A percentile compares a stretch with the other conserved stretches of the same genome.
Conservation (phyloP, 2,113 vertebrate genomes). For the Ctenomys sociabilis region DNA sequence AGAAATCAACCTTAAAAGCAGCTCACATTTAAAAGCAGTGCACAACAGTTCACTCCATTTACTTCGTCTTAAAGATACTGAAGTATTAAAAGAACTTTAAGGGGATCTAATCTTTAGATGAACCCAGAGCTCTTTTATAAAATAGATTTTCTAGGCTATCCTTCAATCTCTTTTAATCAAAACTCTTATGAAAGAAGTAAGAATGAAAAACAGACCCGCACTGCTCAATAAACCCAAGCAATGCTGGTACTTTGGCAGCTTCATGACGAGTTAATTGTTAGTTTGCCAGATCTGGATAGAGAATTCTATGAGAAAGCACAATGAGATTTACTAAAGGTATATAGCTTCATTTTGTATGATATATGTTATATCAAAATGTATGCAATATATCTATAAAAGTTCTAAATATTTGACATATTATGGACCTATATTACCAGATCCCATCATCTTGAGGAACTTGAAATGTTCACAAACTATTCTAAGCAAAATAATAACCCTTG, state of each 20-base stretch:
- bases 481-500: constrained; percentile 19
- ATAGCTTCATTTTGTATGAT: background rate
- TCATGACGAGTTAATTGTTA: background rate
- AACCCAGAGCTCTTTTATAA: background rate
- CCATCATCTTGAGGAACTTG: background rate
- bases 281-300: background rate
- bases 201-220: background rate
- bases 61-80: background rate
- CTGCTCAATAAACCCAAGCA: constrained; percentile 21
- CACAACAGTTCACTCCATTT: background rate
- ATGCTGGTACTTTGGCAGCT: background rate
- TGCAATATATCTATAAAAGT: background rate
- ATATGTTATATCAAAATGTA: background rate
- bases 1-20: background rate
- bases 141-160: background rate
- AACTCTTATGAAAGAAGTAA: constrained; percentile 19
- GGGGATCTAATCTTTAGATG: background rate
- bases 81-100: background rate
- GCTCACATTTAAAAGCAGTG: background rate
- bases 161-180: background rate
- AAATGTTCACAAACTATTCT: constrained; percentile 16
- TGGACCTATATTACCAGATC: background rate
- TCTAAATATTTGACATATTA: background rate
- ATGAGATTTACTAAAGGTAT: constrained; percentile 24
- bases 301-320: background rate